Base-by-base conservation (phyloP, 2,797 vertebrate species). In the Lepus townsendii region DNA sequence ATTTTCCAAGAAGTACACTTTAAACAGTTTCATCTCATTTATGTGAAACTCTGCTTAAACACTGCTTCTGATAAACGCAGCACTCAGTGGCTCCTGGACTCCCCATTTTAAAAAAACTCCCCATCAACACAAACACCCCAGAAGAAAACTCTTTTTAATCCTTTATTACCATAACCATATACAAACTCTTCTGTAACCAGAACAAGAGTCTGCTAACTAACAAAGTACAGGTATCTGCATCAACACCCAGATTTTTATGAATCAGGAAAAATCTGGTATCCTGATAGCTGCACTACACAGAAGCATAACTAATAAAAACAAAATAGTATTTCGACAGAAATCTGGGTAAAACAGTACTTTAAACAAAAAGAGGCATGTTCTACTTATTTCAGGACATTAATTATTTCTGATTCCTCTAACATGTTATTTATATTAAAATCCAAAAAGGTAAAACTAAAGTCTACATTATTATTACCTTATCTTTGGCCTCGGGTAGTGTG, bases 381-480 rank as follows among this genome's bases (percentile, higher is more conserved):
- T 92, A 82, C 32, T 80, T 68, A 88, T 77, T 65, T 47, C 4
- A 92, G 78, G 62, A 90, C 35, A 96, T 77, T n/a, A 91, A 35
- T 13, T 76, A 92, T 75, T 77, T 76, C 47, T 91, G 11, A 93
- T 86, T 63, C 47, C 89, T 96, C 87, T 47, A 92, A 89, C 54
- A 83, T 30, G 86, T 90, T 90, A 90, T 91, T 95, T 66, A 91
- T 38, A 94, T 69, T 38, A 85, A 92, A 38, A 68, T 94, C 82
- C 14, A 54, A 52, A 65, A 89, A 96, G 16, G 4, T 2, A 95
- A 95, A 97, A 63, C 35, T 66, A 17, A 69, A 65, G 14, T 62
- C 62, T 0, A 78, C 13, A 73, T 95, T 92, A 62, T 42, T 63
- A 91, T 65, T 98, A 99, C 99, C 99, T 99, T 98, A 97, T 99